phyloP scores from a whole-genome alignment of 2,888 invertebrate genomes.

The Lucinisca nassula region DNA sequence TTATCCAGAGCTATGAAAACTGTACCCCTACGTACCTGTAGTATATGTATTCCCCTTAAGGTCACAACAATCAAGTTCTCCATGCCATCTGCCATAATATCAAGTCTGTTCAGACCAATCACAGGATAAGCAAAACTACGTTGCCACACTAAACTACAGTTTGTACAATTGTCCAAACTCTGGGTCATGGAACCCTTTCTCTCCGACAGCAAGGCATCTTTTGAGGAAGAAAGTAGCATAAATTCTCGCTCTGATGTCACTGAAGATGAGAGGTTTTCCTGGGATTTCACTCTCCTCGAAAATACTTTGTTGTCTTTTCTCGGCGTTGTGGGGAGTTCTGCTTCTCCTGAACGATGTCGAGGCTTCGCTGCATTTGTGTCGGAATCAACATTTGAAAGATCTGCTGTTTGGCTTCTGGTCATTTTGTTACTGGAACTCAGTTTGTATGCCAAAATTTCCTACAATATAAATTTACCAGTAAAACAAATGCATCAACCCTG shows the following conservation, averaged over 20 bases:
- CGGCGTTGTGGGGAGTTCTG: slow-evolving; percentile 34
- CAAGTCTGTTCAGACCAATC: slow-evolving; percentile 90
- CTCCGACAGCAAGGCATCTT: slow-evolving; percentile 44
- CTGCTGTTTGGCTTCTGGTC: neutral
- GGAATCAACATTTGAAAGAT: neutral
- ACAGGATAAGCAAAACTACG: slow-evolving; percentile 91
- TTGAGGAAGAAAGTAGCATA: slow-evolving; percentile 58
- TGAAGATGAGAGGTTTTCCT: slow-evolving; percentile 74
- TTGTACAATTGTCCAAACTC: neutral
- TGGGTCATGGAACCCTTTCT: neutral
- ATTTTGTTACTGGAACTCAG: slow-evolving; percentile 5
- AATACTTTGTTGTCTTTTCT: slow-evolving; percentile 34
- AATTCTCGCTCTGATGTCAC: slow-evolving; percentile 52
- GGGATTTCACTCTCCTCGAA: slow-evolving; percentile 74
- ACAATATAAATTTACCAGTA: too few species aligned
- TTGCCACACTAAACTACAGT: slow-evolving; percentile 86
- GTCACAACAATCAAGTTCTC: slow-evolving; percentile 91
- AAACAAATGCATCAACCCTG: too few species aligned
- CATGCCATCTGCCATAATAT: slow-evolving; percentile 91
- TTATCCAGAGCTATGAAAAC: too few species aligned
- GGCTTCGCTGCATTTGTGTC: slow-evolving; percentile 32
- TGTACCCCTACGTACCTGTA: too few species aligned
- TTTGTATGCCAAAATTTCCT: slow-evolving; percentile 68
- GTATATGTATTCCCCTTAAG: slow-evolving; percentile 91
- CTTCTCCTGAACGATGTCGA: slow-evolving; percentile 62